Percentiles rank a stretch among this genome's conserved stretches.
These are phyloP conservation scores for Mionectes olivaceus DNA, from an alignment of 2,797 vertebrate species.

Conservation along the genomic window DNA sequence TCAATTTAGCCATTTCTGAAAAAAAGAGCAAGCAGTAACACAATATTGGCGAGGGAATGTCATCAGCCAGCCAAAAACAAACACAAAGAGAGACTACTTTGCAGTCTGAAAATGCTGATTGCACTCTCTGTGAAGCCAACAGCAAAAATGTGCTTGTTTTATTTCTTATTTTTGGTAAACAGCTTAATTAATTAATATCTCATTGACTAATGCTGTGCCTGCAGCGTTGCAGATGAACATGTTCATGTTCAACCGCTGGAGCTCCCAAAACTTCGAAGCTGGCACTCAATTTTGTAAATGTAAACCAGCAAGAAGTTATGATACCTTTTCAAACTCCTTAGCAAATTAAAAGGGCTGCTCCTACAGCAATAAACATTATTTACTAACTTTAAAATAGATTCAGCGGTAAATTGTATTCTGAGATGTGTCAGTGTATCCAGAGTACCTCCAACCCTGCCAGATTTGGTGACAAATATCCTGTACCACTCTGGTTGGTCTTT, in stretches of 20 bases:
- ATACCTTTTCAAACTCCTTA: neutral
- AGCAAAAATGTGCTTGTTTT: constrained; percentile 15
- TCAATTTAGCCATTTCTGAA: neutral
- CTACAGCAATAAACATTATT: neutral
- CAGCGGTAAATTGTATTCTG: neutral
- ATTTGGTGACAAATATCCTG: neutral
- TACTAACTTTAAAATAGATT: neutral
- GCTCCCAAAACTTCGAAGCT: neutral
- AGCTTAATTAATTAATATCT: constrained; percentile 14
- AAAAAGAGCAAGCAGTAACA: neutral
- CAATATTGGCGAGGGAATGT: neutral
- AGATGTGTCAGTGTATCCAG: neutral
- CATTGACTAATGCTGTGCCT: neutral
- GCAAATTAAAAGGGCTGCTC: constrained; percentile 1
- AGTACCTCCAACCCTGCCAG: rapidly evolving
- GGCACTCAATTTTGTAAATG: constrained; percentile 31
- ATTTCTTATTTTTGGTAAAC: constrained; percentile 35
- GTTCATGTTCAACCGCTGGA: neutral
- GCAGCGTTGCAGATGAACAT: neutral
- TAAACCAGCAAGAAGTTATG: neutral
- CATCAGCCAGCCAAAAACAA: neutral
- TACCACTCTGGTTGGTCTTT: neutral
- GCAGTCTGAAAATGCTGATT: constrained; percentile 35
- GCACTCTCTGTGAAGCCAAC: neutral
- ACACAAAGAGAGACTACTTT: neutral